Evolutionary conservation across 2,113 vertebrate species (phyloP).

Genomic region (Setophaga petechia): DNA sequence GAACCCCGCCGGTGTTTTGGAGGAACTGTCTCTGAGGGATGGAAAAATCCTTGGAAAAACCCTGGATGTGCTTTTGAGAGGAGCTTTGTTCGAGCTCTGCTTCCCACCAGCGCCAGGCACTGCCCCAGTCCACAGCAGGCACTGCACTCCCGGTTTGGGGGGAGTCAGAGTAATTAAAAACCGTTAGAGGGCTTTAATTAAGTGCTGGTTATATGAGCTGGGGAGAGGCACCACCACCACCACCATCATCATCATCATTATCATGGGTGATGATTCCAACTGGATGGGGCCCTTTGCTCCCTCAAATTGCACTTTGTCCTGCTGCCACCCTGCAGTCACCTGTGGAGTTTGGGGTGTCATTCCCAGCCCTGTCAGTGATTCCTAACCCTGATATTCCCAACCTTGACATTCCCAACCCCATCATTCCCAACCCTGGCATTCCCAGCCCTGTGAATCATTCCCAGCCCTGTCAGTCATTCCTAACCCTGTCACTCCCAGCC

Average conservation of each 20-base stretch:
- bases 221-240: not conserved
- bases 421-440: no score
- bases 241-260: not conserved
- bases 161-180: not conserved
- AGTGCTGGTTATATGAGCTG: fast-evolving
- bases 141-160: fast-evolving
- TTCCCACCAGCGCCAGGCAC: not conserved
- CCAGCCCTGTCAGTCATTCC: fast-evolving
- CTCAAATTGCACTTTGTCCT: not conserved
- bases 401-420: no score
- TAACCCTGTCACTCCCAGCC: no score
- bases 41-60: not conserved
- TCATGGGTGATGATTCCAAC: fast-evolving
- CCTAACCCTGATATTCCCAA: no score
- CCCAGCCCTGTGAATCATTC: not conserved
- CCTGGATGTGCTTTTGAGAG: not conserved
- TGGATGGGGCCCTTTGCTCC: not conserved
- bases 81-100: not conserved
- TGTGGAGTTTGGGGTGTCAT: fast-evolving
- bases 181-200: not conserved
- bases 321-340: fast-evolving
- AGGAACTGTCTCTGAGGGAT: not conserved
- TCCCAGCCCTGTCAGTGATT: no score
- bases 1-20: not conserved
- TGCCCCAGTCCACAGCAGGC: not conserved